Conservation (phyloP, 2,113 vertebrate species). For the Stigmatopora argus region DNA sequence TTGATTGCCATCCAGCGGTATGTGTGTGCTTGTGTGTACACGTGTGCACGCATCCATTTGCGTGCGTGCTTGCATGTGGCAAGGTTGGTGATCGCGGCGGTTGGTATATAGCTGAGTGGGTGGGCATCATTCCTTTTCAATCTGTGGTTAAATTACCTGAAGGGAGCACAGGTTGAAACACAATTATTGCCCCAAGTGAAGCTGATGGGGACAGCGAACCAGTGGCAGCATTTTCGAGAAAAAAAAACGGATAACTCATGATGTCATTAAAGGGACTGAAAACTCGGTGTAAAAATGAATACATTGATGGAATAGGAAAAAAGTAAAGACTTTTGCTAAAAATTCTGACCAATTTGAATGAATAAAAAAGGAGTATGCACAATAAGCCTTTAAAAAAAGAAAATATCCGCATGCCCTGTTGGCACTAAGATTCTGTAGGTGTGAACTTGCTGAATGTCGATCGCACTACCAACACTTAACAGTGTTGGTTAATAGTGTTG, state of each 20-base stretch:
- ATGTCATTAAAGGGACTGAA: conserved; percentile 6
- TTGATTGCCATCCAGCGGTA: conserved; percentile 79
- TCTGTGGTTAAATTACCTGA: conserved; percentile 85
- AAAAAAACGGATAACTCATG: conserved; percentile 32
- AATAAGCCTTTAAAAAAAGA: too few species aligned
- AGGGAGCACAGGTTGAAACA: conserved; percentile 75
- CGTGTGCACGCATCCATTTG: conserved; percentile 9
- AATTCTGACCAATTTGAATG: too few species aligned
- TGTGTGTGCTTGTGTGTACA: conserved; percentile 4
- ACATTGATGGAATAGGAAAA: too few species aligned
- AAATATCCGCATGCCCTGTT: too few species aligned
- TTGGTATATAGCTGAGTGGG: conserved; percentile 23
- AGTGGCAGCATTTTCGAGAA: conserved; percentile 22
- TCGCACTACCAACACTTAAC: too few species aligned
- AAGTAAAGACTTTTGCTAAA: too few species aligned
- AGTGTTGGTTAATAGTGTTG: too few species aligned
- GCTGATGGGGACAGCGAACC: conserved; percentile 58
- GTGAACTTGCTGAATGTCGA: too few species aligned
- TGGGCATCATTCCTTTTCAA: conserved; percentile 82
- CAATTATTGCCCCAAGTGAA: conserved; percentile 77
- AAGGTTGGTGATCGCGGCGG: conserved; percentile 8
- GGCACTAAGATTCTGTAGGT: too few species aligned
- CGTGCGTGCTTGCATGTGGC: conserved; percentile 10
- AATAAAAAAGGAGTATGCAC: too few species aligned
- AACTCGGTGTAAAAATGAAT: too few species aligned